Evolutionary conservation across 2,888 invertebrate genomes (phyloP), one percentile per base, ranked within the genome.

Genomic region (Leptopterna dolabrata): DNA sequence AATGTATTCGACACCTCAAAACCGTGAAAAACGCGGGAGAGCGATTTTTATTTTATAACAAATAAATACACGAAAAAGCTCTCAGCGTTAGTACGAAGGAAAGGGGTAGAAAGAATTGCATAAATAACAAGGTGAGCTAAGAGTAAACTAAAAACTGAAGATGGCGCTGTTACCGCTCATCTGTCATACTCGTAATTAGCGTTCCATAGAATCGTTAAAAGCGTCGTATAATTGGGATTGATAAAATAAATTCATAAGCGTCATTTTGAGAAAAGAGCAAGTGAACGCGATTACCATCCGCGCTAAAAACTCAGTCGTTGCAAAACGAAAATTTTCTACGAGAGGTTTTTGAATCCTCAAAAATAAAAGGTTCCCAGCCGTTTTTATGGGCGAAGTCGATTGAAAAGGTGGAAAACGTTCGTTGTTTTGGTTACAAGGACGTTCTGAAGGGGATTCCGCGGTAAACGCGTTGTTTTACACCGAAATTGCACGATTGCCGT

Each of bases 1-100:
- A 63, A 63, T 6, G n/a, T n/a, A 16, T 45, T 45, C 78, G 78
- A 78, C 78, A 78, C 78, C 78, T 78, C 78, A 78, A 45, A 45
- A 78, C 41, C 73, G 73, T 73, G 73, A 73, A 73, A 73, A 63
- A 63, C 19, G 63, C 63, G 24, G 19, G 47, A 63, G 11, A 63
- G 24, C 63, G 11, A n/a, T 51, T 51, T n/a, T n/a, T 51, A 16
- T 51, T 51, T 6, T 51, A 7, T n/a, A 63, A 63, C 1, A 63
- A 63, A 63, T 63, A 63, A 63, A 63, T 63, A 63, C 63, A 27
- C 24, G 24, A 16, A 63, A 36, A 24, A 63, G 24, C 63, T 24
- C 63, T 63, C 19, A 6, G 16, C 16, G 4, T 11, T n/a, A 51
- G 0, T 16, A 55, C 19, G 7, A 19, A 27, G 13, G 19, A 24